A percentile compares a stretch with the other conserved stretches of the same genome.
These are phyloP conservation scores for Coracopsis vasa DNA, from an alignment of 2,113 vertebrate species.

Conservation along the genomic window DNA sequence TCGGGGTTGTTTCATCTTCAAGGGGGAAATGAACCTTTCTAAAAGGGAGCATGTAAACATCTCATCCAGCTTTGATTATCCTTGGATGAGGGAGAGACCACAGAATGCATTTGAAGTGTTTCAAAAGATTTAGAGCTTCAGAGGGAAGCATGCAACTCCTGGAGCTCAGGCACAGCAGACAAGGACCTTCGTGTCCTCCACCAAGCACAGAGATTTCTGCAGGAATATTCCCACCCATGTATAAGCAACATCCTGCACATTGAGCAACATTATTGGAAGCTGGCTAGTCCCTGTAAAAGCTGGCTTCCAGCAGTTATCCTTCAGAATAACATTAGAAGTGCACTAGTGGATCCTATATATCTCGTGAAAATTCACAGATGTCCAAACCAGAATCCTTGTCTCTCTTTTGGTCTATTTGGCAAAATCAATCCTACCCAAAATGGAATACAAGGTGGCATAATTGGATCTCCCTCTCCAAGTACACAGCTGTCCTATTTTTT, in stretches of 20 bases:
- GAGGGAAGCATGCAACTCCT: neutral
- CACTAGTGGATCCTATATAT: neutral
- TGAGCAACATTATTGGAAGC: fast-evolving
- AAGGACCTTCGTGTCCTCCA: neutral
- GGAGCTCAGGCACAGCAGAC: neutral
- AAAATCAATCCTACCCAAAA: neutral
- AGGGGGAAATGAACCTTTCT: neutral
- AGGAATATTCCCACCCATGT: neutral
- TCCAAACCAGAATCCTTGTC: neutral
- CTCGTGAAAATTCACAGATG: neutral
- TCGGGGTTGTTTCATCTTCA: fast-evolving
- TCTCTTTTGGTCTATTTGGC: fast-evolving
- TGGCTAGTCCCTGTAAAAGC: neutral
- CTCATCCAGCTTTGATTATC: neutral
- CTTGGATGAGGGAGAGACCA: neutral
- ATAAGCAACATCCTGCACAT: fast-evolving
- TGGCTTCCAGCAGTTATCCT: neutral
- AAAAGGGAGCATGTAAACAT: neutral
- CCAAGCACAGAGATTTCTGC: neutral
- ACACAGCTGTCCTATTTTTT: neutral
- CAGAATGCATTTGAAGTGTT: neutral
- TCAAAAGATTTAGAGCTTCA: neutral
- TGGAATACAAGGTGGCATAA: fast-evolving
- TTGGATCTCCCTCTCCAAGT: neutral
- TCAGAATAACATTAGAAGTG: neutral